Evolutionary conservation across 2,797 vertebrate genomes (phyloP), one percentile per base, ranked within the genome.

Genomic region (Squalus acanthias): DNA sequence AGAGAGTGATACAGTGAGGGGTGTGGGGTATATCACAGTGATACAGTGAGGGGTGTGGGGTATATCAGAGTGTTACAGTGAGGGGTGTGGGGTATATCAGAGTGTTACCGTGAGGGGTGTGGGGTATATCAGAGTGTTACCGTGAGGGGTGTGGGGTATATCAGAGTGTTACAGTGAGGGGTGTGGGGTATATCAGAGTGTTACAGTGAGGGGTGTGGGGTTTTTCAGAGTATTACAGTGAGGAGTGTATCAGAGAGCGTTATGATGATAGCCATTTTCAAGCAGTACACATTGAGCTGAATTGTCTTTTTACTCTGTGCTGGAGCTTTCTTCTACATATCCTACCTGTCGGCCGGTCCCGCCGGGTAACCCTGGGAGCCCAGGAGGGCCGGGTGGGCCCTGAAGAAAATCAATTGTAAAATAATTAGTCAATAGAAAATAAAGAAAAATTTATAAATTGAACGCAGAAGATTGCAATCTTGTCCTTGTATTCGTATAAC

Each of bases 381-480:
- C 99, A 0, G 99, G 99, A 6, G 98, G 98, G 53, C 99, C 99
- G 0, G 99, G 99, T 0, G 99, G 99, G 17, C 99, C 99, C 99
- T 99, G 96, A 20, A 97, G 97, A 60, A 98, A 39, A 97, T 89
- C 94, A 96, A 12, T 67, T 10, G 22, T 63, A 76, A 2, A 39
- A 39, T 39, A 39, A 39, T 39, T 39, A 39, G 39, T 39, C 39
- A 39, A 39, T 0, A 39, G 39, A 22, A 85, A 60, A 92, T 20
- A 29, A 63, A 2, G 15, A 65, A 63, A 63, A 63, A 10, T 39
- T 63, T 33, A 26, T 0, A 29, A 63, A 33, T 13, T 20, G 4
- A n/a, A 0, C 5, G 12, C 57, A 50, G 82, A 85, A 22, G 79
- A 22, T 17, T 13, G 24, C 4, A 4, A n/a, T 3, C 57, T 65